phyloP scores from a whole-genome alignment of 53 echinoderm and acorn worm genomes.

The Henricia sp. region DNA sequence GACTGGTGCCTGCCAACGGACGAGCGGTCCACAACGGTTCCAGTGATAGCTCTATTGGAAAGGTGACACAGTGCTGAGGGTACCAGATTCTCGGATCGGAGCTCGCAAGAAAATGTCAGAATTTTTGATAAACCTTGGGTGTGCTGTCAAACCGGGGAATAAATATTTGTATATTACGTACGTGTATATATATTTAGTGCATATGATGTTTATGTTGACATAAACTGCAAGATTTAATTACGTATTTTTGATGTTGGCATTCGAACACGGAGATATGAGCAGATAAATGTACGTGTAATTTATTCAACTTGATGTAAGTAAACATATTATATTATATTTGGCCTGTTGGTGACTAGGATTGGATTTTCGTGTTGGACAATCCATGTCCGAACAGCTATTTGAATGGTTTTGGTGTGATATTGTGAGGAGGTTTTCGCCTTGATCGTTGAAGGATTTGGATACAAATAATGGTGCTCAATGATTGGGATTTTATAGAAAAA shows the following conservation, averaged over 20 bases:
- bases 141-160: neutral
- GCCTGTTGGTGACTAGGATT: too few species aligned
- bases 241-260: slow-evolving; percentile 27
- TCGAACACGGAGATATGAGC: neutral
- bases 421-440: too few species aligned
- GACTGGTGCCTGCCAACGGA: slow-evolving; percentile 50
- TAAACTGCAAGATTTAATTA: slow-evolving; percentile 38
- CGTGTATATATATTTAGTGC: slow-evolving; percentile 19
- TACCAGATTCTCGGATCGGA: neutral
- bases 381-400: too few species aligned
- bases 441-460: too few species aligned
- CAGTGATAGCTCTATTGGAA: slow-evolving; percentile 61
- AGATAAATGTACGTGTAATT: slow-evolving; percentile 19
- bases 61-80: slow-evolving; percentile 83
- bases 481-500: too few species aligned
- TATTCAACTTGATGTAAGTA: neutral
- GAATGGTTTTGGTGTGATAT: too few species aligned
- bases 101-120: neutral
- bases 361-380: too few species aligned
- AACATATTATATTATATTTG: neutral
- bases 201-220: slow-evolving; percentile 27
- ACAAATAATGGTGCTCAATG: too few species aligned
- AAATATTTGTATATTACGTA: slow-evolving; percentile 49
- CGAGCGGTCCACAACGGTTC: slow-evolving; percentile 45
- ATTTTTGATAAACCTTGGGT: too few species aligned